Conservation (phyloP, 2,113 vertebrate genomes). For the Festucalex cinctus region DNA sequence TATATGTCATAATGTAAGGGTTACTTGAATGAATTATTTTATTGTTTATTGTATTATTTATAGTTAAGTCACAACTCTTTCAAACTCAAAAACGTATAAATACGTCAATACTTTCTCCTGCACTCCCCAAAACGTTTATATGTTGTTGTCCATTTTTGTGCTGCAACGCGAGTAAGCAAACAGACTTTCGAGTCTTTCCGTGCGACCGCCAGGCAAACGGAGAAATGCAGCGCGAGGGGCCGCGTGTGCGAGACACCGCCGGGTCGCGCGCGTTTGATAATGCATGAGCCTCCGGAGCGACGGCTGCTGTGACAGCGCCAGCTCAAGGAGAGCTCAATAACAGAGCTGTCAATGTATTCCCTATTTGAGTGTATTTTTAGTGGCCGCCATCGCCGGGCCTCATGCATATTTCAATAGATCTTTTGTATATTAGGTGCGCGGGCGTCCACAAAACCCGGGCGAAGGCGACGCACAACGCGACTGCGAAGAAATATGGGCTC, state of each 20-base stretch:
- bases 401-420: slow-evolving; percentile 84
- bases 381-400: slow-evolving; percentile 72
- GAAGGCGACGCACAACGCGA: slow-evolving; percentile 74
- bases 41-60: too few relatives aligned
- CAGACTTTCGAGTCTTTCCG: slow-evolving; percentile 6
- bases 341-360: slow-evolving; percentile 82
- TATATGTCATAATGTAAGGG: too few relatives aligned
- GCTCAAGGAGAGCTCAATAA: slow-evolving; percentile 84
- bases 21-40: too few relatives aligned
- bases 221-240: slow-evolving; percentile 10
- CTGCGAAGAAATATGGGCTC: slow-evolving; percentile 79
- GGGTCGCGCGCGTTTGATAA: slow-evolving; percentile 59
- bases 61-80: too few relatives aligned
- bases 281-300: slow-evolving; percentile 63
- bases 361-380: slow-evolving; percentile 83
- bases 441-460: slow-evolving; percentile 68
- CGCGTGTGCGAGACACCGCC: slow-evolving; percentile 25
- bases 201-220: slow-evolving; percentile 17
- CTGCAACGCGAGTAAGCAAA: neutral
- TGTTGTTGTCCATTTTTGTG: neutral
- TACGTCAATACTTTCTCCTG: too few relatives aligned
- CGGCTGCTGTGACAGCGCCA: slow-evolving; percentile 69
- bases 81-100: too few relatives aligned
- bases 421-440: slow-evolving; percentile 78
- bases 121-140: too few relatives aligned